Base-by-base conservation (phyloP, 2,113 vertebrate species). In the Tonatia bakeri region DNA sequence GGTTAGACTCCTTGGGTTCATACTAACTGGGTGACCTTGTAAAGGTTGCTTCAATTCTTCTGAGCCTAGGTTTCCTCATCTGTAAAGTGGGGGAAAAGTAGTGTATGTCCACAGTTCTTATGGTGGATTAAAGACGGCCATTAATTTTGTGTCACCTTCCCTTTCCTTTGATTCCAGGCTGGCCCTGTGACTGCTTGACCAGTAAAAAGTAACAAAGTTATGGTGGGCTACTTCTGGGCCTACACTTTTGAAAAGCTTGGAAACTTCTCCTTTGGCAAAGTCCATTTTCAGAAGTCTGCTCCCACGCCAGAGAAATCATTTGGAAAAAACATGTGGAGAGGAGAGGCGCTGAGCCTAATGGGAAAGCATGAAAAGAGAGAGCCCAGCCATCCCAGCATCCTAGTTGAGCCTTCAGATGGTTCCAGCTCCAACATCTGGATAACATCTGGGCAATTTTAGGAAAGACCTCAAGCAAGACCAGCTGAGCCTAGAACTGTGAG, bases 31-130 rank as follows among this genome's bases (percentile, higher is more conserved):
- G 3, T 50, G 3, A 72, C n/a, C 40, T 69, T 73, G 7, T 40
- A 77, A 95, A 94, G 40, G 56, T 22, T 65, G 33, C 45, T 88
- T 83, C 89, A 77, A 82, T 93, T 91, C 59, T 87, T 91, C 52
- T 67, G 16, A 65, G 15, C 22, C 38, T 89, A 94, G 56, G 24
- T 64, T 91, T 94, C 38, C 67, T 96, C 59, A 70, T 77, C 24
- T 89, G 59, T 91, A 95, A 95, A 72, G 73, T 28, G 10, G 19
- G 15, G 83, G 1, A 15, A 67, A 94, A 65, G 40, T 22, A 89
- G 59, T 70, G 72, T 16, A 85, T 14, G n/a, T 72, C n/a, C 65
- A 94, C 7, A 91, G 38, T 86, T 54, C 61, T 90, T 36, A 12
- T 47, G 33, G 61, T 54, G 4, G 47, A 52, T 90, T 94, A 93